Base-by-base conservation (phyloP, 1,140 invertebrate genomes). In the Bombus impatiens region DNA sequence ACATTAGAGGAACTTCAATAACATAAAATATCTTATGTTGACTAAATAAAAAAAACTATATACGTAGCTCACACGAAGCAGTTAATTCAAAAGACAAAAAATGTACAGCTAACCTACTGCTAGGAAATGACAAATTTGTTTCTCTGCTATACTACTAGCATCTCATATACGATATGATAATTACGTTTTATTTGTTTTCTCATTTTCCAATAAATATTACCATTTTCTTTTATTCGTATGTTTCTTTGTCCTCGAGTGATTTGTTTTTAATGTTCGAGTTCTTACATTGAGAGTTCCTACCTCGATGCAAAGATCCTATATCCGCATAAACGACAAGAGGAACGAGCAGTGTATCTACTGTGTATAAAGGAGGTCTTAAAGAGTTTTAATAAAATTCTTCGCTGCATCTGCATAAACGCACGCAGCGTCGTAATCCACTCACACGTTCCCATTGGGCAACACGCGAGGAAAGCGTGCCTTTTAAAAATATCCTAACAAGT, bases 361-460 rank as follows among this genome's bases (percentile, higher is more conserved):
- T 1, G 18, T 53, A 53, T 53, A 8, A 22, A 53, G 13, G 1
- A 25, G 10, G 1, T 4, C 25, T 6, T 22, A 18, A 59, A 82
- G 37, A 62, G 28, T 82, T 78, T 53, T 42, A 68, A 78, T 83
- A 83, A 57, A 77, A 83, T 53, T 78, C 44, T 8, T 9, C 28
- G 42, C 22, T 22, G 15, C n/a, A 47, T 65, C 22, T 76, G 57
- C 71, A 65, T 44, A 44, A 82, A 44, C 28, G 53, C 22, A 35
- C n/a, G 15, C 3, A 40, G 47, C 25, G 12, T 37, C 4, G 42
- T 18, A 70, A 70, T 47, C 28, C 25, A 28, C 40, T 62, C 22
- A 6, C 22, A 22, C 28, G 42, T 28, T 37, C 5, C 42, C 12
- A 6, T 18, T 13, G 32, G 25, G 0, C 32, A 15, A 68, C 65